Percentiles rank a stretch among this genome's conserved stretches.
phyloP scores from a whole-genome alignment of 2,888 invertebrate species.

The Carcina quercana region DNA sequence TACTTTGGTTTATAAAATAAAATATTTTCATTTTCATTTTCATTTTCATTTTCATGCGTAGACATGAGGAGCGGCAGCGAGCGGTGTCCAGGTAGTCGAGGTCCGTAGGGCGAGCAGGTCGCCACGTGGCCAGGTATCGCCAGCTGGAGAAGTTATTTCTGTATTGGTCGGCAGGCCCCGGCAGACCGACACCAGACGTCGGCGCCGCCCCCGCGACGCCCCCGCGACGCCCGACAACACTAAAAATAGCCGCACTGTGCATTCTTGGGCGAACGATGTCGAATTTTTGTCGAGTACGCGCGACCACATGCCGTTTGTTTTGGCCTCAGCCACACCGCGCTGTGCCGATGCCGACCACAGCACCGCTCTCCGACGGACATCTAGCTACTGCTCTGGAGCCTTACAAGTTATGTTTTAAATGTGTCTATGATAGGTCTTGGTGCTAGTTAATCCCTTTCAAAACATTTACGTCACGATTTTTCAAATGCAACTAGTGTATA shows the following conservation, averaged over 20 bases:
- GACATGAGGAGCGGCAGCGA: too few relatives aligned
- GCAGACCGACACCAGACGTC: constrained; percentile 76
- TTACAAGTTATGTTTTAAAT: too few relatives aligned
- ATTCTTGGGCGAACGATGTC: constrained; percentile 74
- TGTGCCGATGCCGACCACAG: constrained; percentile 21
- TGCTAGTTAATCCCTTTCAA: too few relatives aligned
- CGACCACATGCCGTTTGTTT: constrained; percentile 71
- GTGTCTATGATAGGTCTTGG: too few relatives aligned
- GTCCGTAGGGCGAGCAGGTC: constrained; percentile 31
- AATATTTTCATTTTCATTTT: too few relatives aligned
- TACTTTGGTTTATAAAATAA: too few relatives aligned
- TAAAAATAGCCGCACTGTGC: constrained; percentile 70
- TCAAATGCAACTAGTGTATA: too few relatives aligned
- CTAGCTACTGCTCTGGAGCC: too few relatives aligned
- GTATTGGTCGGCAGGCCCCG: constrained; percentile 77
- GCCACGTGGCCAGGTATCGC: constrained; percentile 70
- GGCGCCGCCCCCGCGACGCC: constrained; percentile 73
- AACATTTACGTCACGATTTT: too few relatives aligned
- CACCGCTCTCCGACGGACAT: too few relatives aligned
- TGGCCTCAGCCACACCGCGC: constrained; percentile 42
- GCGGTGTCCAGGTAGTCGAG: constrained; percentile 42
- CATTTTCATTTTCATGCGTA: too few relatives aligned
- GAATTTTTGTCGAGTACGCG: constrained; percentile 75
- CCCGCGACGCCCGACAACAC: constrained; percentile 64
- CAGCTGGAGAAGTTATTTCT: constrained; percentile 72